phyloP scores from a whole-genome alignment of 2,113 vertebrate genomes.

The Osmerus mordax region DNA sequence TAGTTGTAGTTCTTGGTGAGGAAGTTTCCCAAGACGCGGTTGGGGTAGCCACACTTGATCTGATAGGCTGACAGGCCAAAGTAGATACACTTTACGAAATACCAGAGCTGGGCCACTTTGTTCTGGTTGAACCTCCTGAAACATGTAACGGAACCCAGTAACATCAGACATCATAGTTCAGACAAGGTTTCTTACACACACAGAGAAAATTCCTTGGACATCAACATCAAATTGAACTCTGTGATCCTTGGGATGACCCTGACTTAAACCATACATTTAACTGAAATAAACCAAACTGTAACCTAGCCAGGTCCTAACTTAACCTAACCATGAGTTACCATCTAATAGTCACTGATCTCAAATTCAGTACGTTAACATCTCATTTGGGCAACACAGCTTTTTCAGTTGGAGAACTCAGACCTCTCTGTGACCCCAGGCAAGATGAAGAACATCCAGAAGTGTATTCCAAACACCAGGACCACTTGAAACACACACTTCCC shows the following conservation, averaged over 20 bases:
- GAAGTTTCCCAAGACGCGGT: slow-evolving; percentile 67
- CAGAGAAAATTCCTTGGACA: no score
- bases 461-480: slow-evolving; percentile 73
- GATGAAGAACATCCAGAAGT: slow-evolving; percentile 82
- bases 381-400: not conserved
- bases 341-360: no score
- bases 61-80: slow-evolving; percentile 73
- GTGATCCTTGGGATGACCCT: no score
- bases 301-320: no score
- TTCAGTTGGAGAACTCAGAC: slow-evolving; percentile 35
- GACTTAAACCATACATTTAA: no score
- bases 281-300: no score
- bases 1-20: slow-evolving; percentile 74
- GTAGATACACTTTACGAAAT: slow-evolving; percentile 70
- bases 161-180: not conserved
- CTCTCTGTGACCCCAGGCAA: slow-evolving; percentile 76
- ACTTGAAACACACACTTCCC: slow-evolving; percentile 77
- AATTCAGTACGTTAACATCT: not conserved
- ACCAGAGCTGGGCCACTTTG: slow-evolving; percentile 67
- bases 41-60: slow-evolving; percentile 72
- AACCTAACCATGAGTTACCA: no score
- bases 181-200: not conserved
- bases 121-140: slow-evolving; percentile 72
- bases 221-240: no score
- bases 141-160: slow-evolving; percentile 8